phyloP scores from a whole-genome alignment of 1,140 invertebrate genomes.

The Antheraea pernyi region DNA sequence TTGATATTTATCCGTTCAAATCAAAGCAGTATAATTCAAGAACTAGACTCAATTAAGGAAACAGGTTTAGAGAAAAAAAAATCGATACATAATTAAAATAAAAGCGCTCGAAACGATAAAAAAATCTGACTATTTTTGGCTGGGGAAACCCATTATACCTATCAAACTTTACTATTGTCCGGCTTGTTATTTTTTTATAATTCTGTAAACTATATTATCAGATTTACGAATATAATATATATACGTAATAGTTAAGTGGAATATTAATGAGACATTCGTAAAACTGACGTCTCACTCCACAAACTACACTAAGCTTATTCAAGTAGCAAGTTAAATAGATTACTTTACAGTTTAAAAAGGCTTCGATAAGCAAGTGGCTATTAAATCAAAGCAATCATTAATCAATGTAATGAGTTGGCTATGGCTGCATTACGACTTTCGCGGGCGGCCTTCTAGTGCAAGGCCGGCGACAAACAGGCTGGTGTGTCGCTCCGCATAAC shows the following conservation, averaged over 20 bases:
- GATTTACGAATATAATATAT: not conserved
- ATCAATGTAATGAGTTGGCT: conserved; percentile 30
- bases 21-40: not conserved
- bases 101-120: not conserved
- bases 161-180: not conserved
- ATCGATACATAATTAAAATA: not conserved
- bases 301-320: not conserved
- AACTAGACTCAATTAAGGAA: conserved; percentile 1
- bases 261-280: too few species aligned
- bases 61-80: not conserved
- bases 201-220: not conserved
- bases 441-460: conserved; percentile 53
- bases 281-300: too few species aligned
- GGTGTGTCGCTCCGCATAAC: conserved; percentile 45
- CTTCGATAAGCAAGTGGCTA: conserved; percentile 16
- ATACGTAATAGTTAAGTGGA: too few species aligned
- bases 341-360: not conserved
- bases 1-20: not conserved
- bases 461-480: conserved; percentile 66
- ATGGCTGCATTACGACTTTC: conserved; percentile 42
- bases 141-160: not conserved
- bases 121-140: not conserved
- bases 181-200: not conserved
- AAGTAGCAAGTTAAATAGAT: not conserved
- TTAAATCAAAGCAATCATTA: conserved; percentile 28